These are phyloP conservation scores for Paramuricea clavata DNA, from an alignment of 92 coral and sea anemone species.

Conservation along the genomic window DNA sequence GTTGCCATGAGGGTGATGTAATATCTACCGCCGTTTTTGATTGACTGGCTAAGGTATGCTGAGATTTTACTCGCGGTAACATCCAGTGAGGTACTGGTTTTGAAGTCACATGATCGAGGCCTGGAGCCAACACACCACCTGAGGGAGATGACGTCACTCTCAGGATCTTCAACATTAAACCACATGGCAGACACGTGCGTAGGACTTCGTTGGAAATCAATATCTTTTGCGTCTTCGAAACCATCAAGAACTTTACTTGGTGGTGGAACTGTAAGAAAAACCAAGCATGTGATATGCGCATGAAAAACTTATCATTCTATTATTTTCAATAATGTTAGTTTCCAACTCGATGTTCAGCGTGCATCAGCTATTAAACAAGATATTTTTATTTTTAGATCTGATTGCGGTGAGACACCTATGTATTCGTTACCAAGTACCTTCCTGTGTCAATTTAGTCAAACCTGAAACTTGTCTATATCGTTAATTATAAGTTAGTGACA, in stretches of 20 bases:
- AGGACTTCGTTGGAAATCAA: conserved; percentile 77
- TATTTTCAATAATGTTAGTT: too few species aligned
- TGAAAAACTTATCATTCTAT: too few species aligned
- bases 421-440: too few species aligned
- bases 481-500: too few species aligned
- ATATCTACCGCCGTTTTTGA: conserved; percentile 77
- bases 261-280: conserved; percentile 65
- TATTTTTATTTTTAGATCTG: too few species aligned
- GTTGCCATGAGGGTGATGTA: conserved; percentile 82
- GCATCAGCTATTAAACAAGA: too few species aligned
- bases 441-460: too few species aligned
- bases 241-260: conserved; percentile 74
- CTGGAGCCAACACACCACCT: conserved; percentile 90
- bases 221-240: conserved; percentile 65
- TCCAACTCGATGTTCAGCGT: too few species aligned
- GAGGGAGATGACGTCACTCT: conserved; percentile 82
- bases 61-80: conserved; percentile 60
- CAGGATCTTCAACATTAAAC: conserved; percentile 85
- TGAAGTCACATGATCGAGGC: conserved; percentile 77
- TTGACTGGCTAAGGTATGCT: conserved; percentile 59
- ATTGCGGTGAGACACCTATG: too few species aligned
- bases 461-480: too few species aligned
- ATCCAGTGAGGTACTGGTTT: conserved; percentile 42
- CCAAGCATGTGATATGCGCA: conserved; percentile 17
- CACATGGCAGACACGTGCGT: conserved; percentile 81